Conservation (phyloP, 2,888 invertebrate genomes). For the Rosalia funebris region DNA sequence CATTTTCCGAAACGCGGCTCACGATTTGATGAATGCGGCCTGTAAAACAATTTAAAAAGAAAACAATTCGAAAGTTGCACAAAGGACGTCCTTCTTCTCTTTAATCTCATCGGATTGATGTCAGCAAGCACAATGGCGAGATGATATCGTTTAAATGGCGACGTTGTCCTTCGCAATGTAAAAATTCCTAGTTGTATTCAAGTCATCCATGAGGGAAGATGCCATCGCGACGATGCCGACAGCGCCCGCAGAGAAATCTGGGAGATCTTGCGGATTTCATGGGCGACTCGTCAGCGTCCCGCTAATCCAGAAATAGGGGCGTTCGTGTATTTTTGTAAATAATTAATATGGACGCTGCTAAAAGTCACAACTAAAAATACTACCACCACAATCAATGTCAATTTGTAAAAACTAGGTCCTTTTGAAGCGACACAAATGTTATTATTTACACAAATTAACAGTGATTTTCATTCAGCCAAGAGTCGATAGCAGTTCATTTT, state of each 20-base stretch:
- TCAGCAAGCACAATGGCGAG: slow-evolving; percentile 51
- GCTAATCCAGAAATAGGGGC: no score
- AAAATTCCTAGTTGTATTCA: slow-evolving; percentile 18
- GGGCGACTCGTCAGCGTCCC: neutral
- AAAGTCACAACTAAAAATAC: no score
- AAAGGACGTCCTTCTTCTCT: slow-evolving; percentile 39
- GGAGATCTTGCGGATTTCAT: neutral
- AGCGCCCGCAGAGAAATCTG: slow-evolving; percentile 5
- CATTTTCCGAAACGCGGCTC: no score
- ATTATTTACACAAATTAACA: no score
- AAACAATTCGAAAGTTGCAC: slow-evolving; percentile 19
- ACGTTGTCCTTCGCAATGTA: slow-evolving; percentile 8
- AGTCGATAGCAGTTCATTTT: no score
- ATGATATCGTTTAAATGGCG: slow-evolving; percentile 51
- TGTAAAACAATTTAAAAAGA: slow-evolving; percentile 19
- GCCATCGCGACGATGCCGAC: slow-evolving; percentile 19
- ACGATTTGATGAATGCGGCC: no score
- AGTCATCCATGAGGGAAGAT: slow-evolving; percentile 21
- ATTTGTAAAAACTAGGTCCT: no score
- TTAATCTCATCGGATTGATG: slow-evolving; percentile 54
- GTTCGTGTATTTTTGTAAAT: no score
- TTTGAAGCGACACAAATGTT: no score
- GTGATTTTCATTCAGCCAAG: no score
- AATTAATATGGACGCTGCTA: no score
- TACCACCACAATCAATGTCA: no score